Conservation (phyloP, 53 echinoderm and acorn worm genomes). For the Echinarachnius parma region DNA sequence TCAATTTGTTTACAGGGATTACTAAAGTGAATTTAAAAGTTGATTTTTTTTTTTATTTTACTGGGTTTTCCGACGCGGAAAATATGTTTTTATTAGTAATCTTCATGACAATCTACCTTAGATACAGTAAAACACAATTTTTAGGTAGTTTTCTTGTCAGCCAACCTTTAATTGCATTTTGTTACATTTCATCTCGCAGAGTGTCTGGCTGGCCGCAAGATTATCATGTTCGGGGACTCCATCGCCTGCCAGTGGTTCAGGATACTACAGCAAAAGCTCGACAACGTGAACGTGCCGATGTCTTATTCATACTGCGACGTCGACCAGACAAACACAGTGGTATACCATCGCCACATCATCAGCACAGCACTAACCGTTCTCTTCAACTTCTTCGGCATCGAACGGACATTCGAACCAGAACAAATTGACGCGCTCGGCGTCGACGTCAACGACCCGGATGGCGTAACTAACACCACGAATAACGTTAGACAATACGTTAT, state of each 20-base stretch:
- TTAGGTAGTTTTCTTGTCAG: too few relatives aligned
- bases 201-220: slow-evolving; percentile 20
- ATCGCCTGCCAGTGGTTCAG: slow-evolving; percentile 45
- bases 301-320: background rate
- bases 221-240: slow-evolving; percentile 51
- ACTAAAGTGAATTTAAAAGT: too few relatives aligned
- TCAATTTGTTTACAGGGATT: too few relatives aligned
- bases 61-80: too few relatives aligned
- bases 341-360: slow-evolving; percentile 12
- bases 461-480: too few relatives aligned
- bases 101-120: too few relatives aligned
- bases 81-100: too few relatives aligned
- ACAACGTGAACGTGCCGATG: background rate
- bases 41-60: too few relatives aligned
- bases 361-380: background rate
- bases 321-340: slow-evolving; percentile 5
- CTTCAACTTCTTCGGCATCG: slow-evolving; percentile 13
- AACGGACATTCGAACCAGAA: slow-evolving; percentile 37
- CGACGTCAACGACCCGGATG: background rate
- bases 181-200: too few relatives aligned
- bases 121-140: too few relatives aligned
- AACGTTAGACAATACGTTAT: slow-evolving; percentile 47
- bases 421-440: slow-evolving; percentile 34
- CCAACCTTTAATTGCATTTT: too few relatives aligned
- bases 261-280: slow-evolving; percentile 18